Conservation (phyloP, 2,113 vertebrate species). For the Bos indicus region DNA sequence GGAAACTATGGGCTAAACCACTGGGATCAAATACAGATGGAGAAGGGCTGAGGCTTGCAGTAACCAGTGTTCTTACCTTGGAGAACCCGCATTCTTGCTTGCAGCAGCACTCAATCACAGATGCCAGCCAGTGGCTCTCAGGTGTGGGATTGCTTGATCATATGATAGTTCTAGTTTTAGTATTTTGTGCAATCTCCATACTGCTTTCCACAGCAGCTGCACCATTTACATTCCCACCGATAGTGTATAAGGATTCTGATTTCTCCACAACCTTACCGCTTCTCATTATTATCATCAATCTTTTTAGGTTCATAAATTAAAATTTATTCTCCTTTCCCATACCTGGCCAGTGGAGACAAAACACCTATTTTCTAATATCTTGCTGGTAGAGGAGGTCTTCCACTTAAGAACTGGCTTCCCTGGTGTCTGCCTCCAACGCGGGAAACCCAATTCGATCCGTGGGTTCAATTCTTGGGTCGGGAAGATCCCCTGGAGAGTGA, state of each 20-base stretch:
- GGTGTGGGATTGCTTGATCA: background rate
- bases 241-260: background rate
- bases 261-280: background rate
- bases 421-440: accelerated
- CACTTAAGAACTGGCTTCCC: background rate
- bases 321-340: background rate
- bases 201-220: background rate
- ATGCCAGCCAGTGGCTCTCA: background rate
- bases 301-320: background rate
- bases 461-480: background rate
- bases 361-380: background rate
- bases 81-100: background rate
- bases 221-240: background rate
- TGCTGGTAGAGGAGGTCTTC: background rate
- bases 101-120: background rate
- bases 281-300: background rate
- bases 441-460: accelerated
- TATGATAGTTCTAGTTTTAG: background rate
- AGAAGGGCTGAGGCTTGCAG: background rate
- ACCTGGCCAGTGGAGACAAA: background rate
- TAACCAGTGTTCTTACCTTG: background rate
- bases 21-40: background rate
- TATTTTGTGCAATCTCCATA: background rate
- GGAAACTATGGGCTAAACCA: background rate
- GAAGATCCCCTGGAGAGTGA: background rate